A percentile compares a stretch with the other conserved stretches of the same genome.
These are phyloP conservation scores for Helarctos malayanus DNA, from an alignment of 2,797 vertebrate species.

Conservation along the genomic window DNA sequence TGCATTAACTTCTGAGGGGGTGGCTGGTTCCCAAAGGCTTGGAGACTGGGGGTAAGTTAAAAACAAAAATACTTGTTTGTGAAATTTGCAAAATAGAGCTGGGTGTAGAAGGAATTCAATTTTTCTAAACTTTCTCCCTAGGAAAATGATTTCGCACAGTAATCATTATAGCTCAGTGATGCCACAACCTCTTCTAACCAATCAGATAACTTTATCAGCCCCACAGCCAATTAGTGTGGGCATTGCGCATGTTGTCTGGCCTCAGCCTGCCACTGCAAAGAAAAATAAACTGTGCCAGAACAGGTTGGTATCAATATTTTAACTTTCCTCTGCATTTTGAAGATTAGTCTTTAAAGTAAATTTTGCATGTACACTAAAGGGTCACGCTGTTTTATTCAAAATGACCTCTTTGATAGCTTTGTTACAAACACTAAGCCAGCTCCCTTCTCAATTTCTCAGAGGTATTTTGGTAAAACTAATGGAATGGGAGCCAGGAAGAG, in stretches of 20 bases:
- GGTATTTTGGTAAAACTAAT: constrained; percentile 82
- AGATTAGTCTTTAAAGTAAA: constrained; percentile 1
- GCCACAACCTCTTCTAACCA: constrained; percentile 96
- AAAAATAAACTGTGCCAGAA: constrained; percentile 96
- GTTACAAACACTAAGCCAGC: constrained; percentile 82
- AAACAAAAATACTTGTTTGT: background rate
- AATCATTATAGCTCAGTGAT: constrained; percentile 97
- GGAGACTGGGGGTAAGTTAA: constrained; percentile 97
- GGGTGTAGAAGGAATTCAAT: constrained; percentile 29
- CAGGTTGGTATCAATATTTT: constrained; percentile 90
- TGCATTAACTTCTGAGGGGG: constrained; percentile 94
- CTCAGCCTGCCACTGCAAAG: constrained; percentile 96
- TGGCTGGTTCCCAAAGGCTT: constrained; percentile 96
- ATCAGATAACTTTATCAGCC: constrained; percentile 97
- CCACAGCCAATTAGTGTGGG: constrained; percentile 99
- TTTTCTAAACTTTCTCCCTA: constrained; percentile 87
- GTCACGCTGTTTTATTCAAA: constrained; percentile 77
- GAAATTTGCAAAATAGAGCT: constrained; percentile 26
- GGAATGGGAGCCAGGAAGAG: constrained; percentile 83
- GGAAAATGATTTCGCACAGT: constrained; percentile 97
- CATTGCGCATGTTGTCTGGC: constrained; percentile 99
- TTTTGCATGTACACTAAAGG: constrained; percentile 65
- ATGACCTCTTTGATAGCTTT: constrained; percentile 72
- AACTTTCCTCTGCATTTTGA: constrained; percentile 29
- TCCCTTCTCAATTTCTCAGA: constrained; percentile 79